Percentiles rank a stretch among this genome's conserved stretches.
phyloP scores from a whole-genome alignment of 2,113 vertebrate genomes.

The Meriones unguiculatus region DNA sequence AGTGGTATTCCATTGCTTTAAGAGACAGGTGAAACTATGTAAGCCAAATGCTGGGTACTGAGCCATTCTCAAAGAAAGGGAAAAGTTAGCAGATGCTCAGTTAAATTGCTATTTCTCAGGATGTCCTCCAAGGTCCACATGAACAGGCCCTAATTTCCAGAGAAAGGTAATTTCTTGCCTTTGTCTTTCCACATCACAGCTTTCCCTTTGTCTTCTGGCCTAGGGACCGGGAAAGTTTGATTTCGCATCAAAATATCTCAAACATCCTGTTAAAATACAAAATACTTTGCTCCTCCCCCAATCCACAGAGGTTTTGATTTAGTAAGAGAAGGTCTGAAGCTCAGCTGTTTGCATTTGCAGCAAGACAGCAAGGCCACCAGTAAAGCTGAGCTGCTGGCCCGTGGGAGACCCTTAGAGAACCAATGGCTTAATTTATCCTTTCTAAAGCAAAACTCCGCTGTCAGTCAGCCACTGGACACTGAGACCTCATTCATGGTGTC shows the following conservation, averaged over 20 bases:
- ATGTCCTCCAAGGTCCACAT: not conserved
- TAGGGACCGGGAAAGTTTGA: not conserved
- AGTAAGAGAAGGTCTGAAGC: not conserved
- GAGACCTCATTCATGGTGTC: not conserved
- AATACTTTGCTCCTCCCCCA: fast-evolving
- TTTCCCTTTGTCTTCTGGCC: not conserved
- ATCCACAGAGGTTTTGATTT: not conserved
- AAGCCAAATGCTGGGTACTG: too few species aligned
- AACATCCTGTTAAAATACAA: not conserved
- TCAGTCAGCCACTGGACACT: not conserved
- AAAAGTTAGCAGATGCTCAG: not conserved
- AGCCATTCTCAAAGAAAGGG: not conserved
- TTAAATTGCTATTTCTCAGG: not conserved
- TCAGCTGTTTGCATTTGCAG: not conserved
- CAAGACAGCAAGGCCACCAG: not conserved
- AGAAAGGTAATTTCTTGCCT: not conserved
- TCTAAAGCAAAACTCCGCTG: not conserved
- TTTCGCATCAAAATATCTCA: not conserved
- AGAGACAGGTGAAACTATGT: not conserved
- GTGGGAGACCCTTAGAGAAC: not conserved
- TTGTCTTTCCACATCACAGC: not conserved
- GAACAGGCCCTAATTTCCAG: not conserved
- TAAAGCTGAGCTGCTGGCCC: not conserved
- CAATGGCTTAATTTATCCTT: not conserved
- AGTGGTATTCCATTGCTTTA: not conserved